A percentile compares a stretch with the other conserved stretches of the same genome.
phyloP scores from a whole-genome alignment of 2,113 vertebrate species.

The Bucco capensis region DNA sequence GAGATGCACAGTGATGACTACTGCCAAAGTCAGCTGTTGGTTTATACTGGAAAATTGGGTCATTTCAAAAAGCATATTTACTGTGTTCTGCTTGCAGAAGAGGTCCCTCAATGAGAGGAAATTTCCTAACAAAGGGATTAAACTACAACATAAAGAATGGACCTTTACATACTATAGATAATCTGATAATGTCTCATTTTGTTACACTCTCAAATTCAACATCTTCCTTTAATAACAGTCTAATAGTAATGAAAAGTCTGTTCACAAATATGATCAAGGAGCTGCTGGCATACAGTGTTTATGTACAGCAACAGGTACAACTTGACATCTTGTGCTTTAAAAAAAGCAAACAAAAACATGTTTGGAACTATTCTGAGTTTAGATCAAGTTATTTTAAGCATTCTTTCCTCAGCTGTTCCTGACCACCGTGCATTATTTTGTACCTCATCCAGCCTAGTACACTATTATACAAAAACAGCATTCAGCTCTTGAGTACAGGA shows the following conservation, averaged over 20 bases:
- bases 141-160: slow-evolving; percentile 49
- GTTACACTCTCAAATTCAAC: slow-evolving; percentile 49
- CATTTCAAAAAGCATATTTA: slow-evolving; percentile 62
- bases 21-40: slow-evolving; percentile 59
- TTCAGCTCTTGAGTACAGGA: slow-evolving; percentile 63
- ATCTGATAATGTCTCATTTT: slow-evolving; percentile 26
- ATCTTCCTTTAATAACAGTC: slow-evolving; percentile 51
- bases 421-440: slow-evolving; percentile 42
- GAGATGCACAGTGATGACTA: slow-evolving; percentile 41
- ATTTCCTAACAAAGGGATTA: slow-evolving; percentile 60
- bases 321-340: slow-evolving; percentile 62
- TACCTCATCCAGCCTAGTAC: slow-evolving; percentile 63
- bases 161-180: slow-evolving; percentile 24
- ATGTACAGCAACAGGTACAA: slow-evolving; percentile 64
- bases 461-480: slow-evolving; percentile 57
- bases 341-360: slow-evolving; percentile 53
- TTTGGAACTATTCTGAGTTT: slow-evolving; percentile 48
- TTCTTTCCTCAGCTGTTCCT: slow-evolving; percentile 64
- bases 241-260: slow-evolving; percentile 57
- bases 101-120: slow-evolving; percentile 58
- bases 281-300: slow-evolving; percentile 61
- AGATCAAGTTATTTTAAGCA: slow-evolving; percentile 51
- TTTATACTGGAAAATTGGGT: slow-evolving; percentile 40
- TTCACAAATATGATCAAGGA: slow-evolving; percentile 63
- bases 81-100: slow-evolving; percentile 72